phyloP scores from a whole-genome alignment of 2,888 invertebrate species.

The Hymenopus coronatus region DNA sequence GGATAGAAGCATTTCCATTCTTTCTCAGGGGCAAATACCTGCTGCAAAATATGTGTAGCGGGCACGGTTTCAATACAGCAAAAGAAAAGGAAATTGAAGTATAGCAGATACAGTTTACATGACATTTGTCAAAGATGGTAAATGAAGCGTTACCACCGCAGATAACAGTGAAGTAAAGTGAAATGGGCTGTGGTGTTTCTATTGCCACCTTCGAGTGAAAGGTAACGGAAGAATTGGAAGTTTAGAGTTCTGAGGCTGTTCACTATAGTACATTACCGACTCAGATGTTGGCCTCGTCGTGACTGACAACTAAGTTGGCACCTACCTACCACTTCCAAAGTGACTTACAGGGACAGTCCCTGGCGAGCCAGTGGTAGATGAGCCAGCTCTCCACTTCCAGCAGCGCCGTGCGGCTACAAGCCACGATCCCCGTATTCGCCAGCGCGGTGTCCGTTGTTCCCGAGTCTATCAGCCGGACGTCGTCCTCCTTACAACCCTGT shows the following conservation, averaged over 20 bases:
- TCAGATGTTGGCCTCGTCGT: not conserved
- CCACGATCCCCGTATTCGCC: slow-evolving; percentile 26
- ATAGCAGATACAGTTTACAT: too few species aligned
- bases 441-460: not conserved
- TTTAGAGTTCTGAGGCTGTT: not conserved
- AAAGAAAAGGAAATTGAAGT: too few species aligned
- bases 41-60: too few species aligned
- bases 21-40: too few species aligned
- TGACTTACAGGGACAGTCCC: slow-evolving; percentile 65
- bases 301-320: not conserved
- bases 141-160: too few species aligned
- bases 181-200: too few species aligned
- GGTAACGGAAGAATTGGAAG: too few species aligned
- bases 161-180: too few species aligned
- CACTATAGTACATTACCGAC: not conserved
- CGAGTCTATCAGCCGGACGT: not conserved
- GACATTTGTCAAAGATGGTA: too few species aligned
- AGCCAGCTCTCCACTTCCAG: slow-evolving; percentile 68
- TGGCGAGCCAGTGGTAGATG: slow-evolving; percentile 66
- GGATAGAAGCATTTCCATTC: too few species aligned
- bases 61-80: too few species aligned
- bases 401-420: slow-evolving; percentile 48
- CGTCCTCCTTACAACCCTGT: not conserved
- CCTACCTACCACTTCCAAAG: not conserved
- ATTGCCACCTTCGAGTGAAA: too few species aligned